Evolutionary conservation across 2,888 invertebrate species (phyloP), one percentile per base, ranked within the genome.

Genomic region (Agrochola circellaris): DNA sequence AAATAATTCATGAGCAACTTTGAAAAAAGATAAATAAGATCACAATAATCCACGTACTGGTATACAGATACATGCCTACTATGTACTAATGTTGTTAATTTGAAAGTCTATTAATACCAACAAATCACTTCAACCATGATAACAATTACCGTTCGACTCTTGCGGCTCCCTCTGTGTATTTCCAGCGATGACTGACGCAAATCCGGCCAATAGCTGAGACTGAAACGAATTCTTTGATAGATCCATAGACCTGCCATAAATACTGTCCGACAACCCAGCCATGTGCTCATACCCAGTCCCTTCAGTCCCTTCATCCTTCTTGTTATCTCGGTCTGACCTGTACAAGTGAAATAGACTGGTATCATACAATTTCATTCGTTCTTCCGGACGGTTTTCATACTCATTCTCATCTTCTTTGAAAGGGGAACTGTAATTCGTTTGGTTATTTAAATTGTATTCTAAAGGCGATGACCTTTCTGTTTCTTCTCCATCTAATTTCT

Each of bases 211-310:
- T 64, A 97, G 81, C 80, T 96, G 96, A 0, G 95, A 94, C 85
- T 96, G 96, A 75, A 97, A 95, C 0, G 96, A 93, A 51, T 88
- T 93, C 89, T 96, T 96, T 8, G 95, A 92, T 72, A 97, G 83
- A 83, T 97, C 95, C 95, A 96, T 95, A 30, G 96, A 95, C 68
- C 96, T 90, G 0, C 95, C 95, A 74, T 96, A 96, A 54, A 97
- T 93, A 83, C 93, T 94, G 11, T 96, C 96, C 0, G 95, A 89
- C 15, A 96, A 84, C 2, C 93, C 93, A 7, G 92, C 85, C 78
- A 95, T 91, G 62, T 91, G 91, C 30, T 92, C 94, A 85, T 94
- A 95, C 20, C 92, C 90, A 15, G 92, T 77, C 58, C 91, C 91
- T 45, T 94, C 93, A 15, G 84, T 87, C 7, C 87, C 86, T 15